Percentiles rank a stretch among this genome's conserved stretches.
phyloP scores from a whole-genome alignment of 2,113 vertebrate genomes.

The Mirza zaza region DNA sequence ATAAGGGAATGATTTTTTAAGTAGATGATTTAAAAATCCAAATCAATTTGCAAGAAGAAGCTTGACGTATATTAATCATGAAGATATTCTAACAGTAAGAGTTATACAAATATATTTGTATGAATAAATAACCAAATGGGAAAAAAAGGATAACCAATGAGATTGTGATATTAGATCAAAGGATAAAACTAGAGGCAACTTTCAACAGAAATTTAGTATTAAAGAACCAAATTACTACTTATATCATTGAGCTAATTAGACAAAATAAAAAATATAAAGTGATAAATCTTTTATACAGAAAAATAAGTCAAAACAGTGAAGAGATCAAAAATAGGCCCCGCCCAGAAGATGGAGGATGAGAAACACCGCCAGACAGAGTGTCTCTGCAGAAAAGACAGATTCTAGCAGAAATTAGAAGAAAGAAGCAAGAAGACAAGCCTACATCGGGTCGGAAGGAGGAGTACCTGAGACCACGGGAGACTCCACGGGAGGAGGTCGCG shows the following conservation, averaged over 20 bases:
- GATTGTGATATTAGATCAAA: background rate
- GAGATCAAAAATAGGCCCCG: background rate
- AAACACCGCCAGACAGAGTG: too few species aligned
- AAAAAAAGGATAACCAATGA: background rate
- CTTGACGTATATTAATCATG: background rate
- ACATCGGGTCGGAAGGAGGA: too few species aligned
- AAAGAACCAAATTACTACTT: background rate
- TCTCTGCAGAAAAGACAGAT: too few species aligned
- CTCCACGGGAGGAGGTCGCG: too few species aligned
- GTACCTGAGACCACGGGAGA: too few species aligned
- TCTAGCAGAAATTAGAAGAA: too few species aligned
- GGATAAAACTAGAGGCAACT: background rate
- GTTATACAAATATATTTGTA: background rate
- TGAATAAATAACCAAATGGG: background rate
- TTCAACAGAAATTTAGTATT: background rate
- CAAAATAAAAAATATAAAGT: slow-evolving; percentile 20
- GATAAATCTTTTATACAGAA: background rate
- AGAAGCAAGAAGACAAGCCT: too few species aligned
- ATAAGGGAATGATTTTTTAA: background rate
- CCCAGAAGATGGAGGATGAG: too few species aligned
- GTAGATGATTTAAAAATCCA: background rate
- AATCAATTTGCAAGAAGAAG: background rate
- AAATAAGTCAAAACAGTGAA: slow-evolving; percentile 30
- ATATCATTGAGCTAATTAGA: slow-evolving; percentile 19
- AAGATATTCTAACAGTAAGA: background rate